Evolutionary conservation across 2,113 vertebrate species (phyloP).

Genomic region (Corythoichthys haematopterus): DNA sequence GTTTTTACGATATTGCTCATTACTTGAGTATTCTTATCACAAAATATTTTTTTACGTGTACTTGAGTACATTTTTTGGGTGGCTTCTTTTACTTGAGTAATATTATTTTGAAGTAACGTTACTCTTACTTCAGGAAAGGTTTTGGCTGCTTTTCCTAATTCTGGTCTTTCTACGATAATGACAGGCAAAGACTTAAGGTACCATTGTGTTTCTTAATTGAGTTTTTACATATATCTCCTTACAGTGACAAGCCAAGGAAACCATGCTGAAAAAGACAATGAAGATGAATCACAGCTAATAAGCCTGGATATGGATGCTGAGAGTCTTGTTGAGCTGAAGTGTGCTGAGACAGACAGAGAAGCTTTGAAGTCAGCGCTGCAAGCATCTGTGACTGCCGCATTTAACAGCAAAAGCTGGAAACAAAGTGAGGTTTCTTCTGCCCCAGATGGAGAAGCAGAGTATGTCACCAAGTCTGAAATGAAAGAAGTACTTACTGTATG

Average conservation of each 20-base stretch:
- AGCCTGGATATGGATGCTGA: constrained; percentile 70
- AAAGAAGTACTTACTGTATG: constrained; percentile 90
- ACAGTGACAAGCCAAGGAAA: constrained; percentile 53
- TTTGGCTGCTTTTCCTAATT: too few species aligned
- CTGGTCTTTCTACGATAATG: too few species aligned
- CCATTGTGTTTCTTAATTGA: background rate
- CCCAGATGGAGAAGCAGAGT: constrained; percentile 67
- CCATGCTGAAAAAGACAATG: constrained; percentile 64
- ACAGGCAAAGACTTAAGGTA: background rate
- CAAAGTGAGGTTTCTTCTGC: constrained; percentile 25
- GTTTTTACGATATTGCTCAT: too few species aligned
- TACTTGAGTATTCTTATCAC: too few species aligned
- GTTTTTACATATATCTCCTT: constrained; percentile 25
- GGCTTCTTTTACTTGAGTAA: too few species aligned
- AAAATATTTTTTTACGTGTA: too few species aligned
- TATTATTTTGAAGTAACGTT: too few species aligned
- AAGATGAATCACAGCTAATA: constrained; percentile 64
- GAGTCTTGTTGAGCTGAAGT: constrained; percentile 65
- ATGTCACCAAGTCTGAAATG: constrained; percentile 78
- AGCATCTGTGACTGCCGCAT: constrained; percentile 59
- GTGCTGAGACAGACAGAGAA: constrained; percentile 71
- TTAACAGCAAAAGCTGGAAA: constrained; percentile 53
- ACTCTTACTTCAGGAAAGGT: too few species aligned
- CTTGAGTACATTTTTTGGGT: too few species aligned
- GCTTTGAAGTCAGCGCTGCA: constrained; percentile 71